Evolutionary conservation across 2,113 vertebrate species (phyloP).

Genomic region (Odocoileus virginianus): DNA sequence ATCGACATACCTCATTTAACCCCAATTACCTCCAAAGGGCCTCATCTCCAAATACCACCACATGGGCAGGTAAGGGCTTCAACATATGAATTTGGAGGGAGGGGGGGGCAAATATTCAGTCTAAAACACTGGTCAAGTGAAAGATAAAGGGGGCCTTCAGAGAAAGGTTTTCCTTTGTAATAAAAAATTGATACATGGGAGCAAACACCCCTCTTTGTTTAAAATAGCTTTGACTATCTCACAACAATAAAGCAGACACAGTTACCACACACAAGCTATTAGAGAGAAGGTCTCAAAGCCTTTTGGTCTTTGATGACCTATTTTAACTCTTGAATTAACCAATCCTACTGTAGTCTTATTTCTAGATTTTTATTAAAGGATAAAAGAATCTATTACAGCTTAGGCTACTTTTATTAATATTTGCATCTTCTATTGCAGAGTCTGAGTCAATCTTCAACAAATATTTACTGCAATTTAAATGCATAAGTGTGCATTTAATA

Average conservation of each 20-base stretch:
- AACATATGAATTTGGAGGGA: neutral
- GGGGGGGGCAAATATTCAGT: neutral
- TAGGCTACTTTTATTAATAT: neutral
- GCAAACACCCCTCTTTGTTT: neutral
- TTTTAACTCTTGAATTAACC: neutral
- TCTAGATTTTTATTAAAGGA: neutral
- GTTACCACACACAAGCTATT: neutral
- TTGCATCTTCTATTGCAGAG: neutral
- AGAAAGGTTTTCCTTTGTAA: neutral
- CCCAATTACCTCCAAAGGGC: neutral
- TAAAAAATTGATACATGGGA: neutral
- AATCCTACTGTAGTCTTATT: neutral
- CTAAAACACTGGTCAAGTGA: neutral
- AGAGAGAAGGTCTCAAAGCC: neutral
- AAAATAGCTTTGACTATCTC: neutral
- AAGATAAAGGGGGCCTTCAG: neutral
- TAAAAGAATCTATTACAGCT: neutral
- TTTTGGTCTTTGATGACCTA: neutral
- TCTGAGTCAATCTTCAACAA: neutral
- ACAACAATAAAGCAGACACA: neutral
- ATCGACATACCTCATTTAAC: neutral
- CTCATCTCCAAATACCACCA: neutral
- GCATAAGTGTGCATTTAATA: neutral
- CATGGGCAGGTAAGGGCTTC: neutral
- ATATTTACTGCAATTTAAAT: constrained; percentile 27